Evolutionary conservation across 2,797 vertebrate species (phyloP).

Genomic region (Parauchenoglanis punctatus): DNA sequence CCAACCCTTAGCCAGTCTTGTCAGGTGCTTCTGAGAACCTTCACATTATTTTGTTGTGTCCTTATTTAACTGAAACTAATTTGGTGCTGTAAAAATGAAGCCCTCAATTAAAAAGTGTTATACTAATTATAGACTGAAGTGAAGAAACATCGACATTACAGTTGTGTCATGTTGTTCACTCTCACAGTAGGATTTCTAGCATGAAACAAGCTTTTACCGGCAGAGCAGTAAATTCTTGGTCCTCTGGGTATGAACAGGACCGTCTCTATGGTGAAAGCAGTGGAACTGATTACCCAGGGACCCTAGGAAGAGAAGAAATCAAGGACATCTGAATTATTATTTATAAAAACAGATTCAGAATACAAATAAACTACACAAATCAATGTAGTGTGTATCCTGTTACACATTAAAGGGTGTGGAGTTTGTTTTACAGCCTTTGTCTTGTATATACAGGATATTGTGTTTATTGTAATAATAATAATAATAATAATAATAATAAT

Average conservation of each 20-base stretch:
- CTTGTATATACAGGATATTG: neutral
- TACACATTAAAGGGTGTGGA: no score
- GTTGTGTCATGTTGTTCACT: neutral
- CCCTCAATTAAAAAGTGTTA: conserved; percentile 8
- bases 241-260: neutral
- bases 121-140: conserved; percentile 1
- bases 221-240: neutral
- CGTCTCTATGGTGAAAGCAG: neutral
- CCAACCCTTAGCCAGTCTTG: neutral
- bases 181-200: neutral
- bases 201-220: neutral
- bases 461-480: no score
- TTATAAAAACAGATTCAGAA: neutral
- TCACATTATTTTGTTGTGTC: neutral
- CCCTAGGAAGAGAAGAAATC: neutral
- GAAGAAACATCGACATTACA: neutral
- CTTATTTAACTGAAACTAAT: neutral
- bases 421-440: neutral
- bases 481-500: no score
- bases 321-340: neutral
- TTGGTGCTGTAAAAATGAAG: neutral
- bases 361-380: neutral
- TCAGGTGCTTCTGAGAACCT: neutral
- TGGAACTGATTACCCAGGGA: neutral
- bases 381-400: neutral